Base-by-base conservation (phyloP, 2,113 vertebrate species). In the Osmerus eperlanus region DNA sequence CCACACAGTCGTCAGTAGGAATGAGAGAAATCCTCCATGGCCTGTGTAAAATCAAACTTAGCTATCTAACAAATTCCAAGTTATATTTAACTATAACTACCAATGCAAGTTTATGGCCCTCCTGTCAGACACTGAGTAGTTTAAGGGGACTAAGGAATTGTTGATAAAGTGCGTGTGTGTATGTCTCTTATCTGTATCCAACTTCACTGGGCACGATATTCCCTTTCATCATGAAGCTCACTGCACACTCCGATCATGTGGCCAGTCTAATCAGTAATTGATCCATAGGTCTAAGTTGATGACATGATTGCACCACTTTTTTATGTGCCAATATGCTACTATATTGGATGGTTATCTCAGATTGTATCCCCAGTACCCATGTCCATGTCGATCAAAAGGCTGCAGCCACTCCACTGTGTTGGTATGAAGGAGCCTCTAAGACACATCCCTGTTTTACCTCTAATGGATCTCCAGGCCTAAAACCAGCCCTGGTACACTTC, bases 21-120 rank as follows among this genome's bases (percentile, higher is more conserved):
- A 93, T 90, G 88, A 82, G 80, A 87, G 74, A 86, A 90, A 92
- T 92, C 87, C 89, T 87, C 75, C 79, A 19, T 53, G 65, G 81
- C 68, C 68, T 65, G 15, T 83, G 80, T 78, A 85, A 87, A 86
- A 81, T 81, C 63, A 79, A 81, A 73, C 56, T 1, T 71, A 72
- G 28, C 70, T 36, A 70, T 90, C 83, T 81, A 72, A 80, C 16
- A 0, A 80, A 79, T 76, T 16, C 74, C 72, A 28, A 61, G 70
- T 6, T 12, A 59, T n/a, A 15, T 62, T 56, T 56, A 56, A 56
- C n/a, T 52, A 13, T 29, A 18, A 4, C 36, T 52, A 72, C 52
- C 62, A 60, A n/a, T 9, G 51, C 36, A 65, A 78, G 76, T 66
- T 52, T 71, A 28, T 9, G 61, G n/a, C 61, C 67, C 54, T 54